Base-by-base conservation (phyloP, 2,888 invertebrate species). In the Hipparchia sbordonii region DNA sequence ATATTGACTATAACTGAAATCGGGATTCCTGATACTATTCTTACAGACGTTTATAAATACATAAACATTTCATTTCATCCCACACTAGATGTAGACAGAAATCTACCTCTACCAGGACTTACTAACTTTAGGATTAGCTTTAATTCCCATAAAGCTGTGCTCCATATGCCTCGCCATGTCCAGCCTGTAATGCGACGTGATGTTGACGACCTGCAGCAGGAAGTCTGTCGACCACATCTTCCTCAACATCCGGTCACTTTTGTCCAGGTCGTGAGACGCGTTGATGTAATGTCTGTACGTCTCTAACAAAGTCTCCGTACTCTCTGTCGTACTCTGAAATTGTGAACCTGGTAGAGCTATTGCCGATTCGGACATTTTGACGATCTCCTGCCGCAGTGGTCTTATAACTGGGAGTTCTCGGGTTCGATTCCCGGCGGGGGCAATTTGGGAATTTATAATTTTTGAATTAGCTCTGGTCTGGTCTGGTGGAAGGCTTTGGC, bases 141-240 rank as follows among this genome's bases (percentile, higher is more conserved):
- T 77, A 9, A 74, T 76, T 13, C 74, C 78, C 63, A 75, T 80
- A 60, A 89, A 87, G 73, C 77, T 86, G 46, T 83, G 82, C 54
- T 89, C 87, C 71, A 82, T 84, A 45, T 89, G 89, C n/a, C 80
- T 82, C 6, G 79, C 77, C 86, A 88, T 85, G 75, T 88, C 82
- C 56, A 89, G 54, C 46, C 90, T 78, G 72, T 84, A 86, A 52
- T 82, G 82, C 0, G 88, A 79, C 9, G 87, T 85, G 67, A 87
- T 73, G n/a, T 89, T 84, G 5, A 90, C 82, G 52, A 84, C 79
- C 69, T 83, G 81, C 33, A 90, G 70, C 78, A 87, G 87, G 70
- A 82, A 82, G 23, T 85, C 82, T 0, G 83, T 77, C 1, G 76
- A 72, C 87, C 88, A 88, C 45, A 68, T 74, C 65, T 71, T 74